phyloP scores from a whole-genome alignment of 1,140 invertebrate genomes.

The Bombus ignitus region DNA sequence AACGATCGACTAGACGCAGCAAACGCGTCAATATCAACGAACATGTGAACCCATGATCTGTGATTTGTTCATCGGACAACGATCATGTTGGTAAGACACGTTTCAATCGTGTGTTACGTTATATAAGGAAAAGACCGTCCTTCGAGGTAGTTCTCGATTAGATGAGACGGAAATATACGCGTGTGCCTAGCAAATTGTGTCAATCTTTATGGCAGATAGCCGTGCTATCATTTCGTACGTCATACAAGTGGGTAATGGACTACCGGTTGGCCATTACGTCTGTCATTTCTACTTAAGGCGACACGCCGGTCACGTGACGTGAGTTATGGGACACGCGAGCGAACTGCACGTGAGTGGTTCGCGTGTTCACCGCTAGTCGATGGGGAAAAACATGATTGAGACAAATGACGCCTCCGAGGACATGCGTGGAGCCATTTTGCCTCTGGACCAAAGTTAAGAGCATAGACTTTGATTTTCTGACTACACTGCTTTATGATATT shows the following conservation, averaged over 20 bases:
- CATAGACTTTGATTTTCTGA: too few relatives aligned
- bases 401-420: neutral
- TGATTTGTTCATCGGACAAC: neutral
- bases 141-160: neutral
- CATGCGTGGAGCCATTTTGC: too few relatives aligned
- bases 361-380: neutral
- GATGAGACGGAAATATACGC: conserved; percentile 19
- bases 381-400: neutral
- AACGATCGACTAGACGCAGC: neutral
- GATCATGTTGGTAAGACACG: neutral
- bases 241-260: conserved; percentile 47
- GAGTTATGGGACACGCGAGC: conserved; percentile 22
- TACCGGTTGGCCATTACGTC: conserved; percentile 29
- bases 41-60: neutral
- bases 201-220: conserved; percentile 45
- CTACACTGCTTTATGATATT: too few relatives aligned
- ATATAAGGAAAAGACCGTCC: conserved; percentile 30
- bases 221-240: conserved; percentile 45
- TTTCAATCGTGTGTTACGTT: neutral
- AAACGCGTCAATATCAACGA: neutral
- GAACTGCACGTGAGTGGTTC: neutral
- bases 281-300: conserved; percentile 50
- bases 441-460: neutral
- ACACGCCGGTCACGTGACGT: conserved; percentile 34
- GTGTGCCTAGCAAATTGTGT: conserved; percentile 18